These are phyloP conservation scores for Corythornis leucogaster DNA, from an alignment of 2,797 vertebrate genomes.

Conservation along the genomic window DNA sequence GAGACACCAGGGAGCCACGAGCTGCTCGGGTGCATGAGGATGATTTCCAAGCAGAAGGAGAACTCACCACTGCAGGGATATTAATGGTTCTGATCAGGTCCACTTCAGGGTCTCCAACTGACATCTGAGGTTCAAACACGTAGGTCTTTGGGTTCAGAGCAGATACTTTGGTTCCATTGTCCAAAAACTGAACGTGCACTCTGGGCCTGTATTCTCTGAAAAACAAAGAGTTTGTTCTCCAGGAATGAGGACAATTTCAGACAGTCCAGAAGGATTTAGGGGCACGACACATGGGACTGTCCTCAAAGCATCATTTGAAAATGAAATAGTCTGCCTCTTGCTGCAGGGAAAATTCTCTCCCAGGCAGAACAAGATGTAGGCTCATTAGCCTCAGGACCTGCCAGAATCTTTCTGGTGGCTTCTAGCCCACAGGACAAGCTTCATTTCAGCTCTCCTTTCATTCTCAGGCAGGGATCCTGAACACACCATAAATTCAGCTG, in stretches of 20 bases:
- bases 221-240: neutral
- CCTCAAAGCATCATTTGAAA: neutral
- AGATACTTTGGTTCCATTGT: slow-evolving; percentile 89
- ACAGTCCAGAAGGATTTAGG: neutral
- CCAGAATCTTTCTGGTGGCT: neutral
- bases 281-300: neutral
- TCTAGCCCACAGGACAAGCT: neutral
- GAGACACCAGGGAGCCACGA: neutral
- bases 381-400: neutral
- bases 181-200: slow-evolving; percentile 86
- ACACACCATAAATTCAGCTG: neutral
- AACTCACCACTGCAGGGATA: slow-evolving; percentile 91
- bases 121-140: slow-evolving; percentile 88
- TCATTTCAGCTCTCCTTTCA: neutral
- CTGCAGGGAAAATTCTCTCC: neutral
- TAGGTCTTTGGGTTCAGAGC: slow-evolving; percentile 91
- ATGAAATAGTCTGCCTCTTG: neutral
- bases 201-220: slow-evolving; percentile 91
- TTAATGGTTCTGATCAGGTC: slow-evolving; percentile 91
- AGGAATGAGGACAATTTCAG: neutral
- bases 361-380: neutral
- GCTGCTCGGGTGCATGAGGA: neutral
- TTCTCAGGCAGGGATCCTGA: neutral
- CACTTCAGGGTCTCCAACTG: slow-evolving; percentile 84
- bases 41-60: neutral